A percentile compares a stretch with the other conserved stretches of the same genome.
phyloP scores from a whole-genome alignment of 2,113 vertebrate genomes.

The Telmatochromis sp. region DNA sequence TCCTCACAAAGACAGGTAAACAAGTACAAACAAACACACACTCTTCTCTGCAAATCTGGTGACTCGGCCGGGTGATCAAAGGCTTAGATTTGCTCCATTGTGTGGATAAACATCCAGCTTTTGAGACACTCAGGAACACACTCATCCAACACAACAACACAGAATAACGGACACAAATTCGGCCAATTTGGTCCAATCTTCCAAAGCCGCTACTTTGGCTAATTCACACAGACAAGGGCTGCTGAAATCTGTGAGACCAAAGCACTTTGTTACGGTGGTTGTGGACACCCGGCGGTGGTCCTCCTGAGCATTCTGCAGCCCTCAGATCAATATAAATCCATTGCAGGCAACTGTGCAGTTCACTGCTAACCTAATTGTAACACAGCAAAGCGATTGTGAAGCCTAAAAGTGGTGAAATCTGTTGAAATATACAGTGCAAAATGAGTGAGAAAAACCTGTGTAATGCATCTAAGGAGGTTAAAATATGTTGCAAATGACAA shows the following conservation, averaged over 20 bases:
- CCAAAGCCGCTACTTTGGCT: constrained; percentile 45
- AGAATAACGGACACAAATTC: constrained; percentile 13
- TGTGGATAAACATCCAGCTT: constrained; percentile 57
- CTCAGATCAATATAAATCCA: constrained; percentile 33
- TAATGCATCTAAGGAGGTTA: background rate
- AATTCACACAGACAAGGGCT: constrained; percentile 12
- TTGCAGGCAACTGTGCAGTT: background rate
- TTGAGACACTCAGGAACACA: constrained; percentile 43
- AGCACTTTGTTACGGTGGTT: constrained; percentile 10
- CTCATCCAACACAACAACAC: constrained; percentile 27
- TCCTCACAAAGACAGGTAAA: constrained; percentile 3
- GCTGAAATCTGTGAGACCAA: constrained; percentile 4
- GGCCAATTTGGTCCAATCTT: constrained; percentile 64
- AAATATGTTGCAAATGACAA: background rate
- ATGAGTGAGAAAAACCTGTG: background rate
- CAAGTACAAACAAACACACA: background rate
- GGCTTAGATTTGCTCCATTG: constrained; percentile 64
- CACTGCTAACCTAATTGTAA: constrained; percentile 19
- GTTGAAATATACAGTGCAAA: constrained; percentile 13
- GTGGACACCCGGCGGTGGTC: background rate
- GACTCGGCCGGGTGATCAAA: constrained; percentile 59
- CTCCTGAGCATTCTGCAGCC: background rate
- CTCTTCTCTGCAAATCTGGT: constrained; percentile 32
- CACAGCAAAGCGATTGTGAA: background rate
- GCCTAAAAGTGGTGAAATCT: constrained; percentile 27